Evolutionary conservation across 2,888 invertebrate species (phyloP).

Genomic region (Eucera pruinosa): DNA sequence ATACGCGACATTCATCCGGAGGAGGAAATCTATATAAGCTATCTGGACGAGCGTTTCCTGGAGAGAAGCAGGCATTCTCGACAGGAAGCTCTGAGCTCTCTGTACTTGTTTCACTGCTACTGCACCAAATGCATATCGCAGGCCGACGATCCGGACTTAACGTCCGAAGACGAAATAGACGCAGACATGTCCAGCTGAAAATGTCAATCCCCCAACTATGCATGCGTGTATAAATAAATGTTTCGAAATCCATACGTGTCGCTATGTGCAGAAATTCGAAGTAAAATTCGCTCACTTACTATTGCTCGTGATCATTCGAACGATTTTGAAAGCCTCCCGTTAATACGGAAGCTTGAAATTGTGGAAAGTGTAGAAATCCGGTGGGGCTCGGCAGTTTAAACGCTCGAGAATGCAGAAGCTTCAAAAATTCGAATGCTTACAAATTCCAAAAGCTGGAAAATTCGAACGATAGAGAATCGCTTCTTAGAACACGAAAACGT

Average conservation of each 20-base stretch:
- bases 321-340: too few relatives aligned
- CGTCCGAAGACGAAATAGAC: slow-evolving; percentile 91
- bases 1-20: slow-evolving; percentile 89
- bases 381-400: too few relatives aligned
- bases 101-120: slow-evolving; percentile 93
- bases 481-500: too few relatives aligned
- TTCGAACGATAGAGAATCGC: too few relatives aligned
- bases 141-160: slow-evolving; percentile 91
- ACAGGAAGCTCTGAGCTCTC: slow-evolving; percentile 91
- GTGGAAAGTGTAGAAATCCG: too few relatives aligned
- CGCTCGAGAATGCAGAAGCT: too few relatives aligned
- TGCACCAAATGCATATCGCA: slow-evolving; percentile 92
- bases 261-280: neutral
- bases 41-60: slow-evolving; percentile 93
- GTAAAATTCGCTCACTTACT: too few relatives aligned
- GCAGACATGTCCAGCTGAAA: slow-evolving; percentile 80
- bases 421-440: too few relatives aligned
- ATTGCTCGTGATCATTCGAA: too few relatives aligned
- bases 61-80: slow-evolving; percentile 93
- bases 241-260: slow-evolving; percentile 12
- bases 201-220: slow-evolving; percentile 7
- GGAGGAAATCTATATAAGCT: slow-evolving; percentile 96
- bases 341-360: too few relatives aligned
- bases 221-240: slow-evolving; percentile 3
- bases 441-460: too few relatives aligned